phyloP scores from a whole-genome alignment of 2,888 invertebrate species.

The Anagyrus pseudococci region DNA sequence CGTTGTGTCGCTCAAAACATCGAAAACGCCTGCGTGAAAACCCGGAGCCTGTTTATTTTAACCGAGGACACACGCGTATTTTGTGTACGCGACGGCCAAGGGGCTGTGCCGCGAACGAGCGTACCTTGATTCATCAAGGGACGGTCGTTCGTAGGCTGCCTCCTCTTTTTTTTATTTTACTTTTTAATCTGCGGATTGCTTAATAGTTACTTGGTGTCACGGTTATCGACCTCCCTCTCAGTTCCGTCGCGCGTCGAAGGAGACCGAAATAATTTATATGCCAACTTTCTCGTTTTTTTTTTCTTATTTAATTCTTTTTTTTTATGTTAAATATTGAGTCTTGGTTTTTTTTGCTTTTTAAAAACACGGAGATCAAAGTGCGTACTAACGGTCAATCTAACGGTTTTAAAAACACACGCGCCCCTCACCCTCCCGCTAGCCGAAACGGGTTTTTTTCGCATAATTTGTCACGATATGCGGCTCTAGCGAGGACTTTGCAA shows the following conservation, averaged over 20 bases:
- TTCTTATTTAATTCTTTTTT: too few species aligned
- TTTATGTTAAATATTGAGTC: too few species aligned
- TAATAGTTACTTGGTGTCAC: slow-evolving; percentile 37
- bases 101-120: slow-evolving; percentile 8
- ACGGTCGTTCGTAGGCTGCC: neutral
- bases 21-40: too few species aligned
- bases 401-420: too few species aligned
- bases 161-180: slow-evolving; percentile 4
- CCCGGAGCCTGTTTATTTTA: slow-evolving; percentile 11
- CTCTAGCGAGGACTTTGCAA: too few species aligned
- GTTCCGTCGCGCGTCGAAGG: too few species aligned
- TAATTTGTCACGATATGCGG: too few species aligned
- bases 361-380: slow-evolving; percentile 9
- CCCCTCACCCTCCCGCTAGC: too few species aligned
- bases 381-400: slow-evolving; percentile 1
- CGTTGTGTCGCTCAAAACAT: slow-evolving; percentile 38
- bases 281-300: too few species aligned
- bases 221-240: slow-evolving; percentile 20
- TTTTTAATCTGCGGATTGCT: slow-evolving; percentile 28
- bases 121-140: neutral
- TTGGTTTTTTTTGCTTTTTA: slow-evolving; percentile 5
- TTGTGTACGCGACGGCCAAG: neutral
- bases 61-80: neutral
- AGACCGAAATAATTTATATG: too few species aligned
- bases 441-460: too few species aligned